Evolutionary conservation across 2,888 invertebrate species (phyloP), one percentile per base, ranked within the genome.

Genomic region (Torymus tubicola): DNA sequence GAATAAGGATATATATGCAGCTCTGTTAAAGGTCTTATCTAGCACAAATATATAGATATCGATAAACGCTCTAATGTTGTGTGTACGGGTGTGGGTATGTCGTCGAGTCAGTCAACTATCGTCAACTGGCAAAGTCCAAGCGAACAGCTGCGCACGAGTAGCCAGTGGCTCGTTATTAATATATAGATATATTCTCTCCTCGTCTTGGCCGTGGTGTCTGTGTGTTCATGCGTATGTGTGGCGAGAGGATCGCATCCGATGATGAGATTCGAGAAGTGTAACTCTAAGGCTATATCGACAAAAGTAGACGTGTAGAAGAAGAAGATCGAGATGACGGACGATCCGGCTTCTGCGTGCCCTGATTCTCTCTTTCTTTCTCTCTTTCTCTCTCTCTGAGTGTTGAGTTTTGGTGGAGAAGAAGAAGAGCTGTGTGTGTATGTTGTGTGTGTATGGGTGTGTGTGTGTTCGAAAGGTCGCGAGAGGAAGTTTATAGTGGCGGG

Each of bases 281-380:
- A 2, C 12, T 67, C 18, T 24, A 61, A 68, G n/a, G 18, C 67
- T 24, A 42, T 8, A 60, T 70, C 76, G 67, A 75, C 57, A 72
- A 72, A 77, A 60, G 65, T 42, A 73, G 76, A 77, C 21, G 72
- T 58, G 65, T 31, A 64, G 24, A 60, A 16, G 78, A 78, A 50
- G 60, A 76, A 68, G 71, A 63, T 73, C 81, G 78, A 81, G 78
- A 81, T 81, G 78, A 81, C 69, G 68, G 53, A 68, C 13, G 21
- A 53, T 68, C 2, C n/a, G 65, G 61, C 63, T 72, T 65, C 60
- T 50, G 31, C 64, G 71, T 73, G 58, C 57, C 57, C 57, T 61
- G 67, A 18, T 8, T 42, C 8, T 8, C 42, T n/a, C n/a, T n/a
- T n/a, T n/a, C n/a, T n/a, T n/a, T n/a, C n/a, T n/a, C n/a, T n/a